Evolutionary conservation across 2,113 vertebrate genomes (phyloP).

Genomic region (Perca fluviatilis): DNA sequence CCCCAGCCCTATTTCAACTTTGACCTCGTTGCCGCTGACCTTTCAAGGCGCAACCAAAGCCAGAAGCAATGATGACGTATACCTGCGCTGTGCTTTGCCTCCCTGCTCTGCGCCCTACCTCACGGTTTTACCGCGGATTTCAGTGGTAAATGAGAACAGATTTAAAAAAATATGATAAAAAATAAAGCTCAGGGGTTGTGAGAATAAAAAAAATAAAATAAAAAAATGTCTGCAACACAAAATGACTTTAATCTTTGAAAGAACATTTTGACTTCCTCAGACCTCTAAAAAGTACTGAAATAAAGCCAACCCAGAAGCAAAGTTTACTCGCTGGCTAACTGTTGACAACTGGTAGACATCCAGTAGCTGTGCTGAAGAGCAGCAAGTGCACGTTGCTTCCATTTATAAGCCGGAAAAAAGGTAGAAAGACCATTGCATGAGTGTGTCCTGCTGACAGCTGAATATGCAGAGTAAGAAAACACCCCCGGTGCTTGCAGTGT

Average conservation of each 20-base stretch:
- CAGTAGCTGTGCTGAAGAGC: background rate
- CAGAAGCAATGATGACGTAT: no score
- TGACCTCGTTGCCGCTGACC: no score
- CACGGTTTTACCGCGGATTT: no score
- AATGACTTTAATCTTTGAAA: background rate
- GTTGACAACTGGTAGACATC: background rate
- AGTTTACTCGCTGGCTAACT: background rate
- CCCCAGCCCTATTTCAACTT: no score
- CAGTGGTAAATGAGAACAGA: background rate
- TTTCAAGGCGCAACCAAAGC: no score
- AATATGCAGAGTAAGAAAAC: slow-evolving; percentile 3
- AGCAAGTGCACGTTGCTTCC: background rate
- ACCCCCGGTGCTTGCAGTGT: background rate
- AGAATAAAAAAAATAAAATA: no score
- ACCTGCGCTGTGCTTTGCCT: no score
- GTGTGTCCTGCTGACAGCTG: background rate
- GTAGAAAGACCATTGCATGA: background rate
- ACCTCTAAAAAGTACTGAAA: background rate
- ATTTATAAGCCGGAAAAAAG: background rate
- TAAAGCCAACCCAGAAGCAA: background rate
- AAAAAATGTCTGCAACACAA: no score
- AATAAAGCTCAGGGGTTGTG: background rate
- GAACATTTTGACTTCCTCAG: background rate
- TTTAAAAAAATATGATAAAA: background rate
- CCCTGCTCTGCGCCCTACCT: no score